These are phyloP conservation scores for Lymantria dispar DNA, from an alignment of 2,888 invertebrate genomes.

Conservation along the genomic window DNA sequence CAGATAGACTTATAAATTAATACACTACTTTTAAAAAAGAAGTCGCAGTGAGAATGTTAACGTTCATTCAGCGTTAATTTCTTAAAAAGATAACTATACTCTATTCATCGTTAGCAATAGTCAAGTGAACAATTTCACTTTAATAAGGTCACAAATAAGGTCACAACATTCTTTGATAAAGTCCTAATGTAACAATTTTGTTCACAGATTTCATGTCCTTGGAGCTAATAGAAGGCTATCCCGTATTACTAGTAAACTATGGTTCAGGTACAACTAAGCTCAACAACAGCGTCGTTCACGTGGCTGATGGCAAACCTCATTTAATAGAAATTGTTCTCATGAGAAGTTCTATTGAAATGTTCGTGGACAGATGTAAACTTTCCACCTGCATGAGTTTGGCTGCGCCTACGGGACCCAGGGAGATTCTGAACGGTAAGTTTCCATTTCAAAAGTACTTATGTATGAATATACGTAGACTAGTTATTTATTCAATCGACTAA, in stretches of 20 bases:
- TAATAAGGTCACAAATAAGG: too few relatives aligned
- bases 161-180: too few relatives aligned
- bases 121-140: too few relatives aligned
- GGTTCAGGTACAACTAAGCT: conserved; percentile 91
- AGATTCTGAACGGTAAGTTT: conserved; percentile 86
- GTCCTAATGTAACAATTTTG: conserved; percentile 16
- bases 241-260: conserved; percentile 92
- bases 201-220: conserved; percentile 93
- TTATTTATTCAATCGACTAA: too few relatives aligned
- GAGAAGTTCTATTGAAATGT: conserved; percentile 86
- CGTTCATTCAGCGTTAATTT: too few relatives aligned
- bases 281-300: conserved; percentile 86
- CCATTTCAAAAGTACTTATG: too few relatives aligned
- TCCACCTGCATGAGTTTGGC: conserved; percentile 87
- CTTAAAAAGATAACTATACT: too few relatives aligned
- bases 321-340: conserved; percentile 90
- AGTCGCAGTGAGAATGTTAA: too few relatives aligned
- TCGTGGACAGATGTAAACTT: conserved; percentile 88
- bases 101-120: too few relatives aligned
- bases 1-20: too few relatives aligned
- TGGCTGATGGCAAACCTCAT: conserved; percentile 94
- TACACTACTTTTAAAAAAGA: too few relatives aligned
- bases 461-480: too few relatives aligned
- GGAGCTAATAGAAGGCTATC: conserved; percentile 92
- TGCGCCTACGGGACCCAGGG: conserved; percentile 86